A percentile compares a stretch with the other conserved stretches of the same genome.
phyloP scores from a whole-genome alignment of 2,797 vertebrate species.

The Cryptoblepharus egeriae region DNA sequence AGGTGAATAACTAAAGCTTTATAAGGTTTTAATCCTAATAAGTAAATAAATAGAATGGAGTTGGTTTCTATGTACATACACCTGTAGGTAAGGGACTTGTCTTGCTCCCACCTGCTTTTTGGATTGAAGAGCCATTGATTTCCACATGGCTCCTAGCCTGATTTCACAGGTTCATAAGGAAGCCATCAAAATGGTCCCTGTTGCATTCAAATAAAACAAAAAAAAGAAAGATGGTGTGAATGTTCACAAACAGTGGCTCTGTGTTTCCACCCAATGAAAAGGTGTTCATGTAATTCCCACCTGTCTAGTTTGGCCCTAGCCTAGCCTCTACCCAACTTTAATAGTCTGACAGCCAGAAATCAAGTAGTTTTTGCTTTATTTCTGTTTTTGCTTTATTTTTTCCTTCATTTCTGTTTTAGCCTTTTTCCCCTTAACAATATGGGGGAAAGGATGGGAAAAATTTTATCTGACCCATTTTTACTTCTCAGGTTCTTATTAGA shows the following conservation, averaged over 20 bases:
- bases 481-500: background rate
- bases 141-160: background rate
- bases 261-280: background rate
- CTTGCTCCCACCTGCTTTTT: background rate
- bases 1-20: too few relatives aligned
- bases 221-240: background rate
- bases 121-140: background rate
- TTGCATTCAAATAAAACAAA: background rate
- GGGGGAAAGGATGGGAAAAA: too few relatives aligned
- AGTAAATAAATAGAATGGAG: too few relatives aligned
- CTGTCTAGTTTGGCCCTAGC: background rate
- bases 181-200: too few relatives aligned
- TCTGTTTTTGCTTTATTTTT: too few relatives aligned
- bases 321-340: background rate
- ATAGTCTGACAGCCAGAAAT: conserved; percentile 7
- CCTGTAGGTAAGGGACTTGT: background rate
- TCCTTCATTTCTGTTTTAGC: too few relatives aligned
- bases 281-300: background rate
- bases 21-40: too few relatives aligned
- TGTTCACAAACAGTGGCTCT: background rate
- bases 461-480: too few relatives aligned
- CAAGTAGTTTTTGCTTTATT: background rate
- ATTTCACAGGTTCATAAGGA: background rate
- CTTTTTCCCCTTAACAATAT: background rate
- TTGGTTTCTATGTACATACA: background rate